Base-by-base conservation (phyloP, 2,113 vertebrate genomes). In the Chaetops frenatus region DNA sequence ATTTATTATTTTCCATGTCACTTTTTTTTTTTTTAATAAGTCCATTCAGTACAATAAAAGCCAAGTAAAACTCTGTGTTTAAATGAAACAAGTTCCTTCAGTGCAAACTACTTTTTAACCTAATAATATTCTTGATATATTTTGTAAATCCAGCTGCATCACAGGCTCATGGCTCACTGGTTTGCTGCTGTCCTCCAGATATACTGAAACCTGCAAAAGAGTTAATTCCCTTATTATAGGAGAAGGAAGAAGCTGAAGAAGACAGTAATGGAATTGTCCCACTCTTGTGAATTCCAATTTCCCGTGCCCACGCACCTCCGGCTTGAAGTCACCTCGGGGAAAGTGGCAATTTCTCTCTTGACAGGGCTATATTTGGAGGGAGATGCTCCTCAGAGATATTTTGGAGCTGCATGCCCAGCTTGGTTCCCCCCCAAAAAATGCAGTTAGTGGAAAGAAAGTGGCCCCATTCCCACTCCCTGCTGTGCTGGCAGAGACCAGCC, bases 81-180 rank as follows among this genome's bases (percentile, higher is more conserved):
- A 95, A 95, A 86, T 78, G 61, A 92, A 92, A 83, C 86, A 80
- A 74, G 58, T 95, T 96, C 87, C 90, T 97, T 95, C 92, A 91
- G 96, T 88, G 92, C 92, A 96, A 96, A 95, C 91, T 96, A 92
- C 56, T 94, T 92, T 90, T 95, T 95, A 95, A 97, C 72, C 71
- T 94, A 91, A 95, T 95, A 86, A 92, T 95, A 79, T 71, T 94
- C 54, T 95, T 92, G 51, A 86, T 95, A 96, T 76, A 82, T 89
- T 96, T 94, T 95, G 95, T 97, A 97, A 97, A 97, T 97, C 96
- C 95, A 97, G 97, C 97, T 97, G 97, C 93, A 11, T 96, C 96
- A 93, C 6, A 1, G 86, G 67, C 67, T 86, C 57, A 6, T 44
- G 91, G 90, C 79, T 97, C 72, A 57, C 83, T 71, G 79, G 60